These are phyloP conservation scores for Peucedramus taeniatus DNA, from an alignment of 2,113 vertebrate genomes.

Conservation along the genomic window DNA sequence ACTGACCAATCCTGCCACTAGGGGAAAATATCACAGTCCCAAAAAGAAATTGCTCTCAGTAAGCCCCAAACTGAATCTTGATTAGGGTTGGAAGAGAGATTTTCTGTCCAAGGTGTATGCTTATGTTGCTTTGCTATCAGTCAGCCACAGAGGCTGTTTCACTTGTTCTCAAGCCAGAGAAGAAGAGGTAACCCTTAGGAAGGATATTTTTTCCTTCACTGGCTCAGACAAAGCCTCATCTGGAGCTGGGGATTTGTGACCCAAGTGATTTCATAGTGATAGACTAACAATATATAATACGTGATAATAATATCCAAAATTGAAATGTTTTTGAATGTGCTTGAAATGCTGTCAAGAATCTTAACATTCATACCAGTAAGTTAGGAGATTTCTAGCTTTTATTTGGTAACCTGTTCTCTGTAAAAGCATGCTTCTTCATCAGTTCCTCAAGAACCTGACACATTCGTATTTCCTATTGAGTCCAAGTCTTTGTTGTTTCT, in stretches of 20 bases:
- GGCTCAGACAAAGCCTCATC: neutral
- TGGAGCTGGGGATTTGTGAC: neutral
- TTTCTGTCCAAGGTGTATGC: neutral
- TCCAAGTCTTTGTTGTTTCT: slow-evolving; percentile 17
- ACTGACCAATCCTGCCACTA: neutral
- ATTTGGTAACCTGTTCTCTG: neutral
- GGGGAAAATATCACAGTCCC: neutral
- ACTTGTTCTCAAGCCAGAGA: neutral
- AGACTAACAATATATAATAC: neutral
- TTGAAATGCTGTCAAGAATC: slow-evolving; percentile 14
- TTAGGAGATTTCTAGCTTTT: slow-evolving; percentile 14
- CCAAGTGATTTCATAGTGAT: neutral
- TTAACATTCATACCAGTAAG: neutral
- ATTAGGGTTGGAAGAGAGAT: neutral
- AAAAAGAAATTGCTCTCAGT: neutral
- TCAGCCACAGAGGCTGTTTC: neutral
- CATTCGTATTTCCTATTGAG: slow-evolving; percentile 22
- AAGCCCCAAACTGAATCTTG: neutral
- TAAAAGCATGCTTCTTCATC: slow-evolving; percentile 1
- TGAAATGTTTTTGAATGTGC: neutral
- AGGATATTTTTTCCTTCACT: neutral
- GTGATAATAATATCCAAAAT: neutral
- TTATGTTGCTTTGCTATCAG: neutral
- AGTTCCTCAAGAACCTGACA: neutral
- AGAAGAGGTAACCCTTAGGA: neutral